Conservation (phyloP, 2,888 invertebrate species). For the Drosophila lutescens region DNA sequence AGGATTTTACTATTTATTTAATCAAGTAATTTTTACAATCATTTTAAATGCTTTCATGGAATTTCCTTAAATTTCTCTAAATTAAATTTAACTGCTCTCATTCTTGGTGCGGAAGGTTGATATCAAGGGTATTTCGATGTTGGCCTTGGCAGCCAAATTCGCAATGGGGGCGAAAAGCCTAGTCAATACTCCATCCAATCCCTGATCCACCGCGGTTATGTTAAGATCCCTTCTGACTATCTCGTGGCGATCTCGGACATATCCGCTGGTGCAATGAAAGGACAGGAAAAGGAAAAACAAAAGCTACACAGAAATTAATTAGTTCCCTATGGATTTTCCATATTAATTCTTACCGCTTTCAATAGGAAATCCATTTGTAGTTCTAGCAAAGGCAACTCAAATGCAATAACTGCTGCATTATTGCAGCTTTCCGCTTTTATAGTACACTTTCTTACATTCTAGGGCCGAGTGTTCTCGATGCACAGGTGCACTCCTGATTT, state of each 20-base stretch:
- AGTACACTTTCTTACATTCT: neutral
- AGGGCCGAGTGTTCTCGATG: neutral
- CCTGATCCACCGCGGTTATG: neutral
- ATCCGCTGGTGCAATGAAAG: neutral
- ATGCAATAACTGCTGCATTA: neutral
- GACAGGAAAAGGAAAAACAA: neutral
- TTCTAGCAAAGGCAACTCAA: neutral
- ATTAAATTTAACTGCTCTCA: neutral
- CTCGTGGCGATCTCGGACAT: conserved; percentile 3
- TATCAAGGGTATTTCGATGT: neutral
- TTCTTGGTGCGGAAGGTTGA: neutral
- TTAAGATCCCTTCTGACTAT: conserved; percentile 1
- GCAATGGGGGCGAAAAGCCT: conserved; percentile 2
- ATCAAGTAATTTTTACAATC: neutral
- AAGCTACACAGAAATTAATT: neutral
- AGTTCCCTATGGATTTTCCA: neutral
- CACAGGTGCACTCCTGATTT: neutral
- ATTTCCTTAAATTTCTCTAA: no score
- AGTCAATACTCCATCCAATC: neutral
- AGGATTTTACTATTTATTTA: neutral
- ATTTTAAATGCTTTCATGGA: no score
- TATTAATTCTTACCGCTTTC: conserved; percentile 7
- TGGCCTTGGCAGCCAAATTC: conserved; percentile 1
- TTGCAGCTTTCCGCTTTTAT: conserved; percentile 1
- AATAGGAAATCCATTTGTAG: conserved; percentile 2